These are phyloP conservation scores for Pseudochromis fuscus DNA, from an alignment of 2,797 vertebrate species.

Conservation along the genomic window DNA sequence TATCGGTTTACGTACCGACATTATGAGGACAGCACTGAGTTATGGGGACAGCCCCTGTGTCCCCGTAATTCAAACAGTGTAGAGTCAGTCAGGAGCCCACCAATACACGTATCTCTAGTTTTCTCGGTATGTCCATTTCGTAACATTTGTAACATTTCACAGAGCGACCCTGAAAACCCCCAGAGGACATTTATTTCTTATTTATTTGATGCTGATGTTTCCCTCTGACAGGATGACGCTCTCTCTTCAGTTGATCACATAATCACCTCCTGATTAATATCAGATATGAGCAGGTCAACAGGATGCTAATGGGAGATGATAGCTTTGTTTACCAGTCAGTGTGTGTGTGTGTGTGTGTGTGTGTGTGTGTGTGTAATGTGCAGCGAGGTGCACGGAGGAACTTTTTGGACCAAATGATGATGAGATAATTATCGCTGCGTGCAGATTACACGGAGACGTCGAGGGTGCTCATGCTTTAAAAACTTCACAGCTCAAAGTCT, in stretches of 20 bases:
- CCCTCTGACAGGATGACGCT: background rate
- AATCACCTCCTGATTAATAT: slow-evolving; percentile 67
- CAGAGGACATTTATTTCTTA: background rate
- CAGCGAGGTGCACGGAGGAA: background rate
- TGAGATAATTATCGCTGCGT: slow-evolving; percentile 40
- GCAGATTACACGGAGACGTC: background rate
- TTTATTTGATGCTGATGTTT: background rate
- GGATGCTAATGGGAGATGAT: slow-evolving; percentile 69
- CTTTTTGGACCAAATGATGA: slow-evolving; percentile 36
- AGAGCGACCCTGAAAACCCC: slow-evolving; percentile 14
- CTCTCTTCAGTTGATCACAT: slow-evolving; percentile 54
- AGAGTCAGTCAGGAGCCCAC: no score
- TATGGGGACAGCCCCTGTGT: no score
- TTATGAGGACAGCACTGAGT: no score
- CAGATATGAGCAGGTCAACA: slow-evolving; percentile 66
- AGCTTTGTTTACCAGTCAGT: slow-evolving; percentile 58
- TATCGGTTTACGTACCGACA: no score
- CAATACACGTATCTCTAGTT: no score
- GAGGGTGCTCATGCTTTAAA: background rate
- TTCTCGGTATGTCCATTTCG: no score
- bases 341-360: background rate
- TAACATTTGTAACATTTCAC: slow-evolving; percentile 3
- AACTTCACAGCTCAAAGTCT: background rate
- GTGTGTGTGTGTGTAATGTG: background rate
- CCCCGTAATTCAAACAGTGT: no score